phyloP scores from a whole-genome alignment of 1,140 invertebrate species.

The Ectropis grisescens region DNA sequence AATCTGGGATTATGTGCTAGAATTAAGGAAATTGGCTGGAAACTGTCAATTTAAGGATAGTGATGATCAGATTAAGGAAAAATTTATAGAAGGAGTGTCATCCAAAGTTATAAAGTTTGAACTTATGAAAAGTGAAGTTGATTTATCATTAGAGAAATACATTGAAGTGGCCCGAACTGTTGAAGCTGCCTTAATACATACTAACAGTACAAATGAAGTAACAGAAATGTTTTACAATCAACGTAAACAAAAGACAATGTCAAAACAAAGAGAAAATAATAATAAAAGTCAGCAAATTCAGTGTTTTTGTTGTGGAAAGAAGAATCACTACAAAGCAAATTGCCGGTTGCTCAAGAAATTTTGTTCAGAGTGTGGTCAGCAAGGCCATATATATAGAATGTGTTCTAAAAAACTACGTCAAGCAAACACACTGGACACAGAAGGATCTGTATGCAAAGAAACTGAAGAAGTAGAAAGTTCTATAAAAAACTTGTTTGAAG shows the following conservation, averaged over 20 bases:
- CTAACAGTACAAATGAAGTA: too few species aligned
- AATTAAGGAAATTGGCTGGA: neutral
- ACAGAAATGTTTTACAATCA: too few species aligned
- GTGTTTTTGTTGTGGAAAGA: conserved; percentile 4
- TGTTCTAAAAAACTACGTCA: neutral
- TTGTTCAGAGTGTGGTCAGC: conserved; percentile 11
- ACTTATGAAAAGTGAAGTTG: neutral
- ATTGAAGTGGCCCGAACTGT: neutral
- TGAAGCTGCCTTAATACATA: neutral
- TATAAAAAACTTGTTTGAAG: too few species aligned
- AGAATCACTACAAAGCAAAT: conserved; percentile 4
- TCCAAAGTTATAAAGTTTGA: neutral
- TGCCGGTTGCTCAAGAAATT: conserved; percentile 6
- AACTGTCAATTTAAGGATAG: neutral
- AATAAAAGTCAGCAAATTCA: too few species aligned
- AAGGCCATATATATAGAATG: conserved; percentile 14
- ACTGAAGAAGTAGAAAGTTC: too few species aligned
- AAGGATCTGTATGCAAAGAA: too few species aligned
- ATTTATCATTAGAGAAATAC: neutral
- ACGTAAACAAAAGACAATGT: too few species aligned
- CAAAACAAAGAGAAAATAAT: too few species aligned
- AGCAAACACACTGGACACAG: too few species aligned
- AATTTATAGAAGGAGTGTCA: neutral
- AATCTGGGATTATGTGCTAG: neutral
- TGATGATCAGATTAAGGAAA: neutral